phyloP scores from a whole-genome alignment of 2,888 invertebrate genomes.

The Lithophane ornitopus region DNA sequence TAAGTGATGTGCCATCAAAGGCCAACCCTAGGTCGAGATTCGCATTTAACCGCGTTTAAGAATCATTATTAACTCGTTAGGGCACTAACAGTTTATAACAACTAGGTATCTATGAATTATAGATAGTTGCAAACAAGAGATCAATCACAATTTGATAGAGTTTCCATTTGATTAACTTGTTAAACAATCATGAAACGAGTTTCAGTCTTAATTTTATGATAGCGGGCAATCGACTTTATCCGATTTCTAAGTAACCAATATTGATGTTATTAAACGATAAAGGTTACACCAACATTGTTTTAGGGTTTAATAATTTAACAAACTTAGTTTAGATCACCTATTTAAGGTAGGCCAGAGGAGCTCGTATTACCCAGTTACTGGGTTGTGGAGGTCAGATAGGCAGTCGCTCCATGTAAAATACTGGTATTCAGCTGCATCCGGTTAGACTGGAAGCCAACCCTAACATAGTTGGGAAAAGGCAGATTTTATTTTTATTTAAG shows the following conservation, averaged over 20 bases:
- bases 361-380: no score
- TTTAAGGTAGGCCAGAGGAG: background rate
- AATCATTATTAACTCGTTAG: slow-evolving; percentile 28
- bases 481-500: no score
- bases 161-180: slow-evolving; percentile 43
- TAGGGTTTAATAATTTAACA: background rate
- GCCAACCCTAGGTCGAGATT: slow-evolving; percentile 21
- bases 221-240: background rate
- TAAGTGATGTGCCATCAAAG: slow-evolving; percentile 3
- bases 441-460: no score
- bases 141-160: slow-evolving; percentile 18
- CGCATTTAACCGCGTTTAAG: background rate
- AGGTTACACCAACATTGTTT: background rate
- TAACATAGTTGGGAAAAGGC: no score
- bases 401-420: no score
- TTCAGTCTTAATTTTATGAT: background rate
- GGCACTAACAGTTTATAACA: slow-evolving; percentile 17
- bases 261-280: slow-evolving; percentile 11
- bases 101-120: slow-evolving; percentile 23
- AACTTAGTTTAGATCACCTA: background rate
- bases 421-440: no score
- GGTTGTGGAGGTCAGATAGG: no score
- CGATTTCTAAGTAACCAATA: slow-evolving; percentile 2
- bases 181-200: slow-evolving; percentile 21
- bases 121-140: slow-evolving; percentile 18